Conservation (phyloP, 2,113 vertebrate genomes). For the Chloroceryle aenea region DNA sequence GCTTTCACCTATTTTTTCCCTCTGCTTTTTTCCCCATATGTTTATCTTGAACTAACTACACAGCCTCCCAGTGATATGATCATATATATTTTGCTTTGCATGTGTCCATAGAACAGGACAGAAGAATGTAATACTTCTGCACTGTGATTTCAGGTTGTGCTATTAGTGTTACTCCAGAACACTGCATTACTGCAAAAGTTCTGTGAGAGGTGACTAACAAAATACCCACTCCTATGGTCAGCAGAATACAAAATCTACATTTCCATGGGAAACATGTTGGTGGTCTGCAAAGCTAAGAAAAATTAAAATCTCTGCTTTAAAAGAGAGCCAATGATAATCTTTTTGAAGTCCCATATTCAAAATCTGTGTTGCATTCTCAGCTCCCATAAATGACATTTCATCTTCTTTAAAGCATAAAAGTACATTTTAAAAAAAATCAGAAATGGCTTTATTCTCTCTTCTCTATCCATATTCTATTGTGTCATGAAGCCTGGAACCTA, state of each 20-base stretch:
- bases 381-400: slow-evolving; percentile 38
- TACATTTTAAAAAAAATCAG: not conserved
- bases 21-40: not conserved
- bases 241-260: not conserved
- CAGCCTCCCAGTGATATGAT: not conserved
- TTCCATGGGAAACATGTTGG: slow-evolving; percentile 49
- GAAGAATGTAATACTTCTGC: not conserved
- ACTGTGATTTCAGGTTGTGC: not conserved
- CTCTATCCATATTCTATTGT: slow-evolving; percentile 26
- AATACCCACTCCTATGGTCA: not conserved
- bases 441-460: slow-evolving; percentile 25
- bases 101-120: not conserved
- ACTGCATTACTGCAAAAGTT: not conserved
- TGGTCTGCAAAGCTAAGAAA: slow-evolving; percentile 51
- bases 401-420: slow-evolving; percentile 18
- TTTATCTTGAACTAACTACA: not conserved
- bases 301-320: slow-evolving; percentile 30
- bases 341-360: slow-evolving; percentile 50
- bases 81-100: not conserved
- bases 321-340: slow-evolving; percentile 12
- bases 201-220: not conserved
- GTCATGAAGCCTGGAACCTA: not conserved
- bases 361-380: slow-evolving; percentile 54
- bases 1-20: not conserved
- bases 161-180: not conserved